These are phyloP conservation scores for Labrus mixtus DNA, from an alignment of 2,113 vertebrate species.

Conservation along the genomic window DNA sequence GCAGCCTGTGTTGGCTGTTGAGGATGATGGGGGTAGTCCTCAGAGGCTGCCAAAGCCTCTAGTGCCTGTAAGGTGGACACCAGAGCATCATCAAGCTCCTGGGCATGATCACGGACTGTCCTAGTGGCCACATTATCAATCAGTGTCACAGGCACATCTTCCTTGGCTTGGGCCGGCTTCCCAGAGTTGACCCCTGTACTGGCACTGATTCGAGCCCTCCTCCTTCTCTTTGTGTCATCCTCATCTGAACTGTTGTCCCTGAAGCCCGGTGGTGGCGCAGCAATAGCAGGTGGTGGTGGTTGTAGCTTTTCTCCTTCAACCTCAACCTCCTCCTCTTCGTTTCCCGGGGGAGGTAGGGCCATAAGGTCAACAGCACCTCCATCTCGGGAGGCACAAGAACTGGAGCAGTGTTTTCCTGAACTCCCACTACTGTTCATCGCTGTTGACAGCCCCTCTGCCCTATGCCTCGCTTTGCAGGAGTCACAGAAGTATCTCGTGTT, in stretches of 20 bases:
- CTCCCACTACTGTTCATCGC: slow-evolving; percentile 66
- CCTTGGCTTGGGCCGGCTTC: slow-evolving; percentile 79
- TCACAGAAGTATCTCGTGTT: slow-evolving; percentile 90
- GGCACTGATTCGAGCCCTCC: slow-evolving; percentile 62
- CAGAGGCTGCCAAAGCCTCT: slow-evolving; percentile 97
- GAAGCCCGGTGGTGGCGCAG: slow-evolving; percentile 96
- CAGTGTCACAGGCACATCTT: slow-evolving; percentile 94
- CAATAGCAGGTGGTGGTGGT: slow-evolving; percentile 89
- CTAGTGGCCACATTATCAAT: slow-evolving; percentile 93
- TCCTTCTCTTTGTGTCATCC: slow-evolving; percentile 91
- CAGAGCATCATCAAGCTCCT: slow-evolving; percentile 96
- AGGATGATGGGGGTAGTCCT: slow-evolving; percentile 92
- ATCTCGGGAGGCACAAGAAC: slow-evolving; percentile 86
- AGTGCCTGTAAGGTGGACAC: slow-evolving; percentile 98
- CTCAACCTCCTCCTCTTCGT: slow-evolving; percentile 86
- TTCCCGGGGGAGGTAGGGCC: slow-evolving; percentile 94
- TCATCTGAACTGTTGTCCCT: slow-evolving; percentile 98
- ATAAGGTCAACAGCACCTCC: slow-evolving; percentile 92
- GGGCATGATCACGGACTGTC: slow-evolving; percentile 95
- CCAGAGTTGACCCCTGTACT: slow-evolving; percentile 45
- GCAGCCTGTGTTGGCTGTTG: slow-evolving; percentile 93
- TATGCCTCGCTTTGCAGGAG: slow-evolving; percentile 93
- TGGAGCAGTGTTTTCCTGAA: slow-evolving; percentile 79
- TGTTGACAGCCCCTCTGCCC: slow-evolving; percentile 77
- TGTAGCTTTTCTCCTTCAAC: slow-evolving; percentile 82